These are phyloP conservation scores for Spermophilus dauricus DNA, from an alignment of 2,113 vertebrate species.

Conservation along the genomic window DNA sequence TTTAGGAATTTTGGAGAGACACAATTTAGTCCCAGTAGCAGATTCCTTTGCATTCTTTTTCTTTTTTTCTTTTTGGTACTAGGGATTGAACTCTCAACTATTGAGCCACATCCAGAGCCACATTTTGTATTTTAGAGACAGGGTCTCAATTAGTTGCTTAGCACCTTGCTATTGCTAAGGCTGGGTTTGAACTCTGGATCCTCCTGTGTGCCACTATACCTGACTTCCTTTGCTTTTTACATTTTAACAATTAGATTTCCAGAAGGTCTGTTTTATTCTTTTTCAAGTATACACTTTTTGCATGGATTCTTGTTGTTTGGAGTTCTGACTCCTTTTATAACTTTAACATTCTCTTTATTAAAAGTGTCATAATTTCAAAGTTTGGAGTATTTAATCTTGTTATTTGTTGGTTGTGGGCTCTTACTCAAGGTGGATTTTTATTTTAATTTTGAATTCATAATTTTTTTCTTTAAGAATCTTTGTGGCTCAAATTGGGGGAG, in stretches of 20 bases:
- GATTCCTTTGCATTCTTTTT: neutral
- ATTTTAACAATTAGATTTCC: neutral
- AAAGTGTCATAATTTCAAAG: neutral
- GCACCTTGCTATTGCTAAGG: too few relatives aligned
- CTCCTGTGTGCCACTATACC: too few relatives aligned
- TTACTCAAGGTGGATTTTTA: neutral
- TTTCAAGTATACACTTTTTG: neutral
- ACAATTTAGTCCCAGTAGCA: neutral
- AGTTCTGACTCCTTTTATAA: neutral
- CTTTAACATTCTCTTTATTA: neutral
- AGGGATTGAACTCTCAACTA: too few relatives aligned
- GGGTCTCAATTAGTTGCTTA: too few relatives aligned
- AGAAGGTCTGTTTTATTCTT: neutral
- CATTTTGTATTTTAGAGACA: too few relatives aligned
- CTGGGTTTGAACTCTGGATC: too few relatives aligned
- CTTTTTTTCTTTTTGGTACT: too few relatives aligned
- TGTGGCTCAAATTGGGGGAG: neutral
- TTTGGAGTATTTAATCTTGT: neutral
- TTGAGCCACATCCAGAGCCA: too few relatives aligned
- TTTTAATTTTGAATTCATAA: conserved; percentile 29
- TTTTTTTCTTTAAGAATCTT: neutral
- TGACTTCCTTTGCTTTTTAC: neutral
- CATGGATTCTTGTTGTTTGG: neutral
- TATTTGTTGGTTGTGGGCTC: neutral
- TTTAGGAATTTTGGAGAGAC: neutral